Conservation (phyloP, 2,113 vertebrate species). For the Theristicus caerulescens region DNA sequence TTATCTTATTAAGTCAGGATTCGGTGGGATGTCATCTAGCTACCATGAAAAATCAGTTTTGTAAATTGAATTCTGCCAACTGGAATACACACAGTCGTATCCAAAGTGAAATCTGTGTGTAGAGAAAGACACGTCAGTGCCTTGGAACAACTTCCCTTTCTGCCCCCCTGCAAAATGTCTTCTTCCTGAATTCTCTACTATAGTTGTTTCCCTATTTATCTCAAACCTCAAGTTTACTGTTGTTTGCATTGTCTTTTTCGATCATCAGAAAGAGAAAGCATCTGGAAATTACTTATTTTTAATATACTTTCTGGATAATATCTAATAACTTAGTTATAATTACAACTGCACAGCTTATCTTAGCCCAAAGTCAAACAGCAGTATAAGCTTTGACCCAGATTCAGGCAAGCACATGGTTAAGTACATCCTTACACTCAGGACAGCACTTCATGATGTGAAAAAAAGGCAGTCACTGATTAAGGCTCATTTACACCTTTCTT, state of each 20-base stretch:
- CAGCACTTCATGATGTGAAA: background rate
- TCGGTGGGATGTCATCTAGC: background rate
- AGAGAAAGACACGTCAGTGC: background rate
- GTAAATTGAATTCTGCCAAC: background rate
- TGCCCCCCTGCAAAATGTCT: background rate
- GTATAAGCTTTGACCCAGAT: background rate
- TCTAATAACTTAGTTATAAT: background rate
- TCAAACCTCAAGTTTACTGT: background rate
- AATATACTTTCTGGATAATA: background rate
- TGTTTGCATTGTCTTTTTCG: background rate
- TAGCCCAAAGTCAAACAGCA: background rate
- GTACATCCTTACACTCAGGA: background rate
- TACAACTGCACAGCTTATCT: background rate
- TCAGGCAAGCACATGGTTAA: background rate
- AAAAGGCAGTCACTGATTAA: background rate
- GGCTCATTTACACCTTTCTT: background rate
- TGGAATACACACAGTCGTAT: background rate
- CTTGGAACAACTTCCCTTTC: background rate
- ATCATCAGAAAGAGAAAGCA: background rate
- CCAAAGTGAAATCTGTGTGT: background rate
- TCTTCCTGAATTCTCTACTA: background rate
- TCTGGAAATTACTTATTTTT: background rate
- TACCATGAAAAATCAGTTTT: background rate
- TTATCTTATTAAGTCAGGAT: background rate
- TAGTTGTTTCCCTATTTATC: background rate